Evolutionary conservation across 2,797 vertebrate genomes (phyloP).

Genomic region (Crotalus adamanteus): DNA sequence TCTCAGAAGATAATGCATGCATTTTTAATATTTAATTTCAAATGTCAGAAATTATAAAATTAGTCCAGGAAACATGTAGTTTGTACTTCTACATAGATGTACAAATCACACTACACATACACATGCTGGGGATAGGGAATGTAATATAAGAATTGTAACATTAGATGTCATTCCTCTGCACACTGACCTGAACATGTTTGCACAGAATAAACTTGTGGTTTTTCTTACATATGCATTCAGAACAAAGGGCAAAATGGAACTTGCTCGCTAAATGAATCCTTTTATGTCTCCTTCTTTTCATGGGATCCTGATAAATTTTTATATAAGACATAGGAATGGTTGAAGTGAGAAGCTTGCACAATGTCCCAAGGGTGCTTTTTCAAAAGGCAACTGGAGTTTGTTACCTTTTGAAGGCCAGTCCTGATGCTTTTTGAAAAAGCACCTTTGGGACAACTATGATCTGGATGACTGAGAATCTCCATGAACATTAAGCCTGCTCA

Average conservation of each 20-base stretch:
- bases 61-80: not conserved
- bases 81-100: not conserved
- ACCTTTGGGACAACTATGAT: not conserved
- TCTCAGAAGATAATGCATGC: not conserved
- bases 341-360: not conserved
- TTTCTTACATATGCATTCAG: not conserved
- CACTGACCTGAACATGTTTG: not conserved
- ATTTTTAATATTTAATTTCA: not conserved
- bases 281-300: not conserved
- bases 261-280: not conserved
- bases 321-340: not conserved
- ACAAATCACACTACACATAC: not conserved
- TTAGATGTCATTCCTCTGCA: not conserved
- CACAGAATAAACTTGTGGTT: not conserved
- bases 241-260: not conserved
- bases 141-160: not conserved
- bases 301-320: not conserved
- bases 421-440: not conserved
- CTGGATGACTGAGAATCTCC: not conserved
- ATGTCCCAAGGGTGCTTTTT: not conserved
- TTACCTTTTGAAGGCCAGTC: too few species aligned
- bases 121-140: not conserved
- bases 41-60: not conserved
- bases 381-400: not conserved
- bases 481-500: not conserved